Conservation (phyloP, 2,113 vertebrate species). For the Elaphurus davidianus region DNA sequence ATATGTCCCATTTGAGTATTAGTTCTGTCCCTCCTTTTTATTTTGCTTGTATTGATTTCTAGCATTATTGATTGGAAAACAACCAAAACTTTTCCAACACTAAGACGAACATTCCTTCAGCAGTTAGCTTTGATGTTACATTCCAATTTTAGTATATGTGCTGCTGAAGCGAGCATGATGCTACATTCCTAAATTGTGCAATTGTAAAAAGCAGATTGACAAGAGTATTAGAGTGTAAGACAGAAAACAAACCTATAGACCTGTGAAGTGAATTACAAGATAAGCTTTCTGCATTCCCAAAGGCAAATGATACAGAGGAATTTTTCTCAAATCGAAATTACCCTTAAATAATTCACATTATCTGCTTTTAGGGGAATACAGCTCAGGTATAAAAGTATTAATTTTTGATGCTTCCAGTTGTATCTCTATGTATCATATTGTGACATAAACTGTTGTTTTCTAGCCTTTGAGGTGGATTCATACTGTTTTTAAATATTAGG, state of each 20-base stretch:
- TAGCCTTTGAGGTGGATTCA: neutral
- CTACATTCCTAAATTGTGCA: slow-evolving; percentile 21
- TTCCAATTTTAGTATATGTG: neutral
- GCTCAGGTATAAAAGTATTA: slow-evolving; percentile 50
- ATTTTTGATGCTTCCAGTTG: slow-evolving; percentile 47
- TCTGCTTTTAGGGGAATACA: slow-evolving; percentile 40
- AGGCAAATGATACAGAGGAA: slow-evolving; percentile 55
- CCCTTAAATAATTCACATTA: slow-evolving; percentile 71
- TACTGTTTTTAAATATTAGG: slow-evolving; percentile 27
- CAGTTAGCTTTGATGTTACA: neutral
- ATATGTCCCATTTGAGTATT: neutral
- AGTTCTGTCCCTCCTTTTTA: neutral
- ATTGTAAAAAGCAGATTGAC: slow-evolving; percentile 24
- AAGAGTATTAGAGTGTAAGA: neutral
- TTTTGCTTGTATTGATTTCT: slow-evolving; percentile 6
- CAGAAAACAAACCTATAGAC: neutral
- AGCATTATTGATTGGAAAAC: slow-evolving; percentile 33
- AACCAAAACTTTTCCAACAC: neutral
- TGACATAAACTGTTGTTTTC: neutral
- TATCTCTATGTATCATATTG: slow-evolving; percentile 10
- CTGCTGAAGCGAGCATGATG: neutral
- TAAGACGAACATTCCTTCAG: neutral
- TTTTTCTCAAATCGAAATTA: slow-evolving; percentile 48
- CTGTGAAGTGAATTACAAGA: neutral
- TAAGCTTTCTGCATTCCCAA: slow-evolving; percentile 48